These are phyloP conservation scores for Germaria angustata DNA, from an alignment of 2,888 invertebrate genomes.

Conservation along the genomic window DNA sequence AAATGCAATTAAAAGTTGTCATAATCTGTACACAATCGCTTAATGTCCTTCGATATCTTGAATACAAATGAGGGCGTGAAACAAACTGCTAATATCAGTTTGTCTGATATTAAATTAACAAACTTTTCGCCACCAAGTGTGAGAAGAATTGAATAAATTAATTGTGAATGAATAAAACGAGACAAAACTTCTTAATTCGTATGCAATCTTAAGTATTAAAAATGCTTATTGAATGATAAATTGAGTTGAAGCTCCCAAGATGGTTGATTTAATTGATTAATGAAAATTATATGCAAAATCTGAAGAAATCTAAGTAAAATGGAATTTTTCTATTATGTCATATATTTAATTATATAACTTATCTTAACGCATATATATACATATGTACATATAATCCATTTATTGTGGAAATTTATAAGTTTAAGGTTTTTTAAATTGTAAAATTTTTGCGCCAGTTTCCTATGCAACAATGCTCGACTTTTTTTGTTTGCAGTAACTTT, in stretches of 20 bases:
- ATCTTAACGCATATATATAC: too few relatives aligned
- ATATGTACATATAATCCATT: too few relatives aligned
- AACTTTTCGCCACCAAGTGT: background rate
- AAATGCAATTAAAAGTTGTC: conserved; percentile 31
- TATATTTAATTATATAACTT: too few relatives aligned
- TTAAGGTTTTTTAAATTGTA: too few relatives aligned
- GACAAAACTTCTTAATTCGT: background rate
- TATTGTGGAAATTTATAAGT: too few relatives aligned
- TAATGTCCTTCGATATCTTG: background rate
- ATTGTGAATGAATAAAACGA: background rate
- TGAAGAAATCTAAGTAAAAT: background rate
- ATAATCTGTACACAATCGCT: conserved; percentile 8
- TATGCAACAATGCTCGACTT: too few relatives aligned
- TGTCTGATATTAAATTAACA: conserved; percentile 5
- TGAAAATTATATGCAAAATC: background rate
- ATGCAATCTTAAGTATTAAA: background rate
- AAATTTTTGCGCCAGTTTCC: too few relatives aligned
- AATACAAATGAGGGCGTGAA: background rate
- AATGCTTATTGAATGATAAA: background rate
- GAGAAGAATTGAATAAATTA: conserved; percentile 1
- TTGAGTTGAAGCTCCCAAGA: background rate
- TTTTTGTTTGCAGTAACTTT: too few relatives aligned
- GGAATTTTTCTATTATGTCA: too few relatives aligned
- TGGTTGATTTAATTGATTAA: too few relatives aligned
- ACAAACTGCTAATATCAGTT: background rate